phyloP scores from a whole-genome alignment of 2,797 vertebrate species.

The Mastacembelus armatus region DNA sequence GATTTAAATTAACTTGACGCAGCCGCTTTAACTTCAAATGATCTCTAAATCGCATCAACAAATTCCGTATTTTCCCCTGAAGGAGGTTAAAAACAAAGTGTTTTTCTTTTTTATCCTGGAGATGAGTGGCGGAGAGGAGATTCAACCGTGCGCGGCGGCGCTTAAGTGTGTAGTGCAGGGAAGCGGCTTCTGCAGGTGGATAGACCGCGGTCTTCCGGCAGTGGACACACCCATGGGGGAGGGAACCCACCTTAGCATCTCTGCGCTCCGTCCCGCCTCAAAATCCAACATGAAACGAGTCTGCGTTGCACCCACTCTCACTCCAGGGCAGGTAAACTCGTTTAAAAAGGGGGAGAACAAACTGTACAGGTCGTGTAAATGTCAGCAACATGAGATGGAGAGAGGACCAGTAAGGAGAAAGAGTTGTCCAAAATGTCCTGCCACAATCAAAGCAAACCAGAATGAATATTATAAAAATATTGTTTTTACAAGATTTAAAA shows the following conservation, averaged over 20 bases:
- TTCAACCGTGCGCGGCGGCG: slow-evolving; percentile 35
- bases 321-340: slow-evolving; percentile 26
- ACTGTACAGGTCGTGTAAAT: not conserved
- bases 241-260: slow-evolving; percentile 81
- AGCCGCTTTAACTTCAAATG: slow-evolving; percentile 60
- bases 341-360: not conserved
- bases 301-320: slow-evolving; percentile 11
- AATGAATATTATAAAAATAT: too few relatives aligned
- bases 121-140: slow-evolving; percentile 21
- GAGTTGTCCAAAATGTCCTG: not conserved
- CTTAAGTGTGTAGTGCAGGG: slow-evolving; percentile 52
- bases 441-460: not conserved
- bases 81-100: slow-evolving; percentile 53
- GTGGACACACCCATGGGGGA: slow-evolving; percentile 83
- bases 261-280: slow-evolving; percentile 41
- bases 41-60: slow-evolving; percentile 56
- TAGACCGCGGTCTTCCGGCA: slow-evolving; percentile 65
- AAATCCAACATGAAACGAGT: slow-evolving; percentile 25
- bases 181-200: slow-evolving; percentile 83
- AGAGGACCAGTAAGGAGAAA: slow-evolving; percentile 2
- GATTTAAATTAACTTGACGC: slow-evolving; percentile 70
- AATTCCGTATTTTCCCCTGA: slow-evolving; percentile 45
- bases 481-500: too few relatives aligned
- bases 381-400: not conserved
- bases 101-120: slow-evolving; percentile 57